phyloP scores from a whole-genome alignment of 2,113 vertebrate species.

The Ptyas mucosa region DNA sequence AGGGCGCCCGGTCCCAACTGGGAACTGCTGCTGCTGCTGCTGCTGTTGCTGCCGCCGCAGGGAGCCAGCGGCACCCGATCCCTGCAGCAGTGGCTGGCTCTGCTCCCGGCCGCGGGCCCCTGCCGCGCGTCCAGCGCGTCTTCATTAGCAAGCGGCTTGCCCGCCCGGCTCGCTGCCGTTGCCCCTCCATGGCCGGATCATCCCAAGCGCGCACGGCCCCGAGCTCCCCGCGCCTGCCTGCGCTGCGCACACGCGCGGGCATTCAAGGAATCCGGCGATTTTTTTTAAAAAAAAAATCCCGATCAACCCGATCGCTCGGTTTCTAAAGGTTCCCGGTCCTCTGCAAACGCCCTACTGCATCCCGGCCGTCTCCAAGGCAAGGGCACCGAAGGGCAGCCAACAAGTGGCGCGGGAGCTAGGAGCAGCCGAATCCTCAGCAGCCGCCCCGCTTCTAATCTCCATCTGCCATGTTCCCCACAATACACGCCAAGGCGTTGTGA shows the following conservation, averaged over 20 bases:
- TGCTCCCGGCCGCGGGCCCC: constrained; percentile 20
- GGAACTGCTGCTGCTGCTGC: not conserved
- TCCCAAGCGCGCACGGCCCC: constrained; percentile 16
- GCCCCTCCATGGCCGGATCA: constrained; percentile 59
- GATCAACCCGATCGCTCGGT: not conserved
- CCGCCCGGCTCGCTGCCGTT: constrained; percentile 34
- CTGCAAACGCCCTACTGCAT: not conserved
- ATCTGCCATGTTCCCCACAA: constrained; percentile 49
- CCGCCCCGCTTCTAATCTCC: constrained; percentile 57
- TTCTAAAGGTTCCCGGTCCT: not conserved
- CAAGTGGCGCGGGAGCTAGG: constrained; percentile 25
- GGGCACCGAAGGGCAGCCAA: constrained; percentile 19
- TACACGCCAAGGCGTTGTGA: constrained; percentile 45
- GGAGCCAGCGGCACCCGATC: constrained; percentile 38
- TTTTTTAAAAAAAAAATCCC: not conserved
- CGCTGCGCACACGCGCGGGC: not conserved
- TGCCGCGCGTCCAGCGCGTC: not conserved
- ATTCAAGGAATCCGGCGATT: not conserved
- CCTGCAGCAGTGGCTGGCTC: constrained; percentile 6
- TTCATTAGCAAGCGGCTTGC: constrained; percentile 33
- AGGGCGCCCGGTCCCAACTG: not conserved
- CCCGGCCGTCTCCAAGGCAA: not conserved
- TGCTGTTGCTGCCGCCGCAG: constrained; percentile 23
- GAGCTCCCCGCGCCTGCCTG: not conserved
- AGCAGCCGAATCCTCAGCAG: constrained; percentile 52